Base-by-base conservation (phyloP, 92 coral and sea anemone species). In the Epizoanthus stellaris region DNA sequence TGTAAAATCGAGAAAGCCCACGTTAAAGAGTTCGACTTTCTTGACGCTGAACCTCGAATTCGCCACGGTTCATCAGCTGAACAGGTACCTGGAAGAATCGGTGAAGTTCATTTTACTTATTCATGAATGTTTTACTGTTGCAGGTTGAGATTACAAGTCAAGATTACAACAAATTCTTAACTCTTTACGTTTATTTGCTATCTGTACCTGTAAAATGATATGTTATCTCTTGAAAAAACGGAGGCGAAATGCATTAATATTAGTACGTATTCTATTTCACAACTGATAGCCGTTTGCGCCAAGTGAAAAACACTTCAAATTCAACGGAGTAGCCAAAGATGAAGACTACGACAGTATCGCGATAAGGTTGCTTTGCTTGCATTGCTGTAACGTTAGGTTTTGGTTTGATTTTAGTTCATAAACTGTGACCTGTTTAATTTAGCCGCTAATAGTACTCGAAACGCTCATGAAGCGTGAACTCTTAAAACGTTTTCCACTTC, bases 31-130 rank as follows among this genome's bases (percentile, higher is more conserved):
- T 52, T 52, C 2, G 56, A 52, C 12, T 52, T 58, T 21, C 73
- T 30, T 9, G 58, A 40, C 53, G 42, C 7, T 5, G 14, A 79
- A 21, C 40, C 49, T 62, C 30, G 47, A 15, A 43, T 19, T 14
- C 73, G 16, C 54, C 59, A 21, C 23, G 43, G 47, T 15, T 40
- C 71, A 10, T 62, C 23, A 53, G 12, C 67, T 42, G 13, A 21
- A 58, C 83, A 79, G 83, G 83, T 79, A 79, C 83, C 83, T 64
- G 83, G 47, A 11, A 15, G 13, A 4, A 38, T 60, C 16, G 68
- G 34, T 5, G 43, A 23, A 42, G 47, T 43, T 68, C 47, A 20
- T 62, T 42, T 79, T 10, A 79, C 42, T 63, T 62, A 79, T 79
- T 79, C 5, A 79, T 49, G 49, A 10, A 17, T 36, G 30, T 61